A percentile compares a stretch with the other conserved stretches of the same genome.
These are phyloP conservation scores for Caenorhabditis macrosperma DNA, from an alignment of 2,888 invertebrate genomes.

Conservation along the genomic window DNA sequence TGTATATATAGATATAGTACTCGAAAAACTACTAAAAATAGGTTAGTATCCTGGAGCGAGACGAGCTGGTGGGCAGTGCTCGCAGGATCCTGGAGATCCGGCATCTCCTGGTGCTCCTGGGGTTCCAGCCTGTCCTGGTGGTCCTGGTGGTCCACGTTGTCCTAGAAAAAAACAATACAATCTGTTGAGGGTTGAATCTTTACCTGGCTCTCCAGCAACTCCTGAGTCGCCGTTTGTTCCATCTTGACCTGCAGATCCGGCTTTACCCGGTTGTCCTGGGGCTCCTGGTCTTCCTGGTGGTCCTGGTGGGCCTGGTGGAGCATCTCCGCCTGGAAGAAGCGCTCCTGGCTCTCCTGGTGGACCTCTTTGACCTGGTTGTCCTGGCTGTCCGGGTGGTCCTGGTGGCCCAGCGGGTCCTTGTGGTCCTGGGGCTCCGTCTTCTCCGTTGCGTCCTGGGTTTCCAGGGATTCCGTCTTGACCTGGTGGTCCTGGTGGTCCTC, in stretches of 20 bases:
- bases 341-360: conserved; percentile 72
- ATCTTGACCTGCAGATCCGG: conserved; percentile 67
- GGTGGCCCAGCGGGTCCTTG: conserved; percentile 75
- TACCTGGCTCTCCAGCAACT: conserved; percentile 69
- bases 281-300: conserved; percentile 72
- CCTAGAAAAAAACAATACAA: conserved; percentile 50
- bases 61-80: conserved; percentile 76
- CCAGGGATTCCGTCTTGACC: conserved; percentile 76
- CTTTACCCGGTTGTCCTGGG: conserved; percentile 75
- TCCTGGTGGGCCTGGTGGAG: conserved; percentile 73
- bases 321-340: conserved; percentile 69
- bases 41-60: conserved; percentile 74
- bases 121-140: conserved; percentile 74
- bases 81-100: conserved; percentile 74
- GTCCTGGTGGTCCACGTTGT: conserved; percentile 76
- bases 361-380: conserved; percentile 72
- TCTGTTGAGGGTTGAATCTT: too few relatives aligned
- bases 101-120: conserved; percentile 69
- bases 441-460: conserved; percentile 72
- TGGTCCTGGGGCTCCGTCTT: conserved; percentile 73
- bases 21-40: background rate
- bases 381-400: conserved; percentile 75
- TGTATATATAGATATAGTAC: conserved; percentile 5
- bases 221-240: conserved; percentile 64
- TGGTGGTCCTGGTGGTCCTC: conserved; percentile 83